Evolutionary conservation across 2,797 vertebrate genomes (phyloP).

Genomic region (Percopsis omiscomaycus): DNA sequence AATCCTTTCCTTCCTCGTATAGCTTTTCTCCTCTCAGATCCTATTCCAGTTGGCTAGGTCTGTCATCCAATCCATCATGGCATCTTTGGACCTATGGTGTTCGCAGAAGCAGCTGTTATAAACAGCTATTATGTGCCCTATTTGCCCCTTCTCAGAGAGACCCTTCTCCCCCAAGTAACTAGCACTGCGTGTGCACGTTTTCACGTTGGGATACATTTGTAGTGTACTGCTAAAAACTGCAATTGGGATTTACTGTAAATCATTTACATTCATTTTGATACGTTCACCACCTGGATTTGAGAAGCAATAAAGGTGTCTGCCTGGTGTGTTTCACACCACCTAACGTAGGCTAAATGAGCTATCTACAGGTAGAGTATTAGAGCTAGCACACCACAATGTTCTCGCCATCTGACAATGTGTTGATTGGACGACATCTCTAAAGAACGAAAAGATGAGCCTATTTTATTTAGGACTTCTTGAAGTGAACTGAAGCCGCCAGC

Average conservation of each 20-base stretch:
- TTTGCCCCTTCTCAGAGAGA: slow-evolving; percentile 18
- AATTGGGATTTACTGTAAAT: too few species aligned
- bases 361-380: too few species aligned
- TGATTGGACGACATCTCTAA: slow-evolving; percentile 33
- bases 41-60: background rate
- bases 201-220: too few species aligned
- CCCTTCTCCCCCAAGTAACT: background rate
- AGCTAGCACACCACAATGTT: background rate
- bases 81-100: background rate
- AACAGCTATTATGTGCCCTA: slow-evolving; percentile 33
- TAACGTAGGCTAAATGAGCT: too few species aligned
- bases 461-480: slow-evolving; percentile 53
- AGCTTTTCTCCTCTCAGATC: background rate
- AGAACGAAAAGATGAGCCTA: slow-evolving; percentile 9
- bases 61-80: background rate
- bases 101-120: slow-evolving; percentile 24
- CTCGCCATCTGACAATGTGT: slow-evolving; percentile 29
- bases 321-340: too few species aligned
- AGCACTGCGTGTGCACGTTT: background rate
- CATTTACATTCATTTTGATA: too few species aligned
- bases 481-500: slow-evolving; percentile 53
- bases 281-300: too few species aligned
- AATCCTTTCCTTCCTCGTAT: slow-evolving; percentile 9
- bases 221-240: too few species aligned
- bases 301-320: too few species aligned